Percentiles rank a stretch among this genome's conserved stretches.
These are phyloP conservation scores for Villa cingulata DNA, from an alignment of 2,888 invertebrate species.

Conservation along the genomic window DNA sequence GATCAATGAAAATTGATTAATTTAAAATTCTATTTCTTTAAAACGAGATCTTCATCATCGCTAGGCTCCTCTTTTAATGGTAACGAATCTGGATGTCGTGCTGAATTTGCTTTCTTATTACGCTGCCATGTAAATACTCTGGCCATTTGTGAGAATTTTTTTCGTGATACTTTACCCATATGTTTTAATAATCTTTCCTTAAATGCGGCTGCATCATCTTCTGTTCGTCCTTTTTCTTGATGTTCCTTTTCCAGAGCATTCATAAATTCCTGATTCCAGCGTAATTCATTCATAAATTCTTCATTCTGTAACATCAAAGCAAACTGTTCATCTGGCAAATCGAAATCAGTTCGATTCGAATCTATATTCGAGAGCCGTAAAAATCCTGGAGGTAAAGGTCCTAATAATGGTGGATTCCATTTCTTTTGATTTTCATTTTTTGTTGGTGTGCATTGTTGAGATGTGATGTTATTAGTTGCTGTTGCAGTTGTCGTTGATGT, in stretches of 20 bases:
- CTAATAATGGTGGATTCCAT: constrained; percentile 68
- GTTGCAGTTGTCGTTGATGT: background rate
- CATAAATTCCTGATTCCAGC: constrained; percentile 79
- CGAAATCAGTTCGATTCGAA: constrained; percentile 32
- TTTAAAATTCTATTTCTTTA: constrained; percentile 4
- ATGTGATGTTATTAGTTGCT: background rate
- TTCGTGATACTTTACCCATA: constrained; percentile 72
- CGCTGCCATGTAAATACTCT: constrained; percentile 59
- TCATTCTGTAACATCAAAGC: constrained; percentile 80
- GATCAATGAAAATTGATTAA: too few species aligned
- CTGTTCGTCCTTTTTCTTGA: constrained; percentile 41
- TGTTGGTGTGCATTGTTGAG: constrained; percentile 1
- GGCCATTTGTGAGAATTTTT: constrained; percentile 67
- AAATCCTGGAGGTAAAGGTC: constrained; percentile 66
- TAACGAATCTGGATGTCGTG: constrained; percentile 41
- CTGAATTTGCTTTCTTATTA: constrained; percentile 38
- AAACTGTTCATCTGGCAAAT: constrained; percentile 74
- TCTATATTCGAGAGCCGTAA: constrained; percentile 39
- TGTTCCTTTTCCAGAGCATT: constrained; percentile 66
- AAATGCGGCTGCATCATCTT: constrained; percentile 55
- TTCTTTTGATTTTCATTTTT: background rate
- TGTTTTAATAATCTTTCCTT: constrained; percentile 63
- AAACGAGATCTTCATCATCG: constrained; percentile 42
- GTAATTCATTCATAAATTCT: constrained; percentile 75
- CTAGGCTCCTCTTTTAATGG: constrained; percentile 49